Evolutionary conservation across 2,888 invertebrate genomes (phyloP), one percentile per base, ranked within the genome.

Genomic region (Leucania comma): DNA sequence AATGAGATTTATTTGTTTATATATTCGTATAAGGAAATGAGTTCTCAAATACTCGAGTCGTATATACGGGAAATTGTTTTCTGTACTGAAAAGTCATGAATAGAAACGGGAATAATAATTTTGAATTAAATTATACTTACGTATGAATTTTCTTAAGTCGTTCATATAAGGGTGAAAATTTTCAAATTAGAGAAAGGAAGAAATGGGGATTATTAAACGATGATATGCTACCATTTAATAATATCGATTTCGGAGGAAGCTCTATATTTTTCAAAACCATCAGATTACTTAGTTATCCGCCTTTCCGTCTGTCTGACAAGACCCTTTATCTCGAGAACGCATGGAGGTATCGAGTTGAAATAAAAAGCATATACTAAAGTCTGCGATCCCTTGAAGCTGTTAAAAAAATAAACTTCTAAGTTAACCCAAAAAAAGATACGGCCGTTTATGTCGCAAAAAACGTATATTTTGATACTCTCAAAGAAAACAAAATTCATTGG

Each of bases 1-100:
- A 78, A 81, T 80, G 35, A 72, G 70, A 86, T 87, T 84, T 81
- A 83, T 83, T 72, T 79, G 65, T 76, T 70, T 73, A 77, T 71
- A 26, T 78, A 71, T 76, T 68, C 67, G 69, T 70, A 35, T 62
- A 73, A 79, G 75, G 78, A 84, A 84, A 83, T 75, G 72, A 77
- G 68, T 63, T 71, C 59, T 56, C 57, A 68, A 75, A 80, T 65
- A 75, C 63, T 78, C 17, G 38, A 69, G 53, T 72, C 54, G 67
- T 71, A 54, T 69, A 72, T 54, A 53, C 14, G 38, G 51, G 20
- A 61, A 74, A 73, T 76, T 62, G 54, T 68, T 64, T 56, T 62
- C 29, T 60, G 17, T 35, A 38, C 22, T 61, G 32, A 48, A 63
- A 73, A 73, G 57, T 48, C 59, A 50, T 67, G 42, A 57, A 67